A percentile compares a stretch with the other conserved stretches of the same genome.
Conservation (phyloP, 2,797 vertebrate species). For the Lepidocolaptes lacrymiger region DNA sequence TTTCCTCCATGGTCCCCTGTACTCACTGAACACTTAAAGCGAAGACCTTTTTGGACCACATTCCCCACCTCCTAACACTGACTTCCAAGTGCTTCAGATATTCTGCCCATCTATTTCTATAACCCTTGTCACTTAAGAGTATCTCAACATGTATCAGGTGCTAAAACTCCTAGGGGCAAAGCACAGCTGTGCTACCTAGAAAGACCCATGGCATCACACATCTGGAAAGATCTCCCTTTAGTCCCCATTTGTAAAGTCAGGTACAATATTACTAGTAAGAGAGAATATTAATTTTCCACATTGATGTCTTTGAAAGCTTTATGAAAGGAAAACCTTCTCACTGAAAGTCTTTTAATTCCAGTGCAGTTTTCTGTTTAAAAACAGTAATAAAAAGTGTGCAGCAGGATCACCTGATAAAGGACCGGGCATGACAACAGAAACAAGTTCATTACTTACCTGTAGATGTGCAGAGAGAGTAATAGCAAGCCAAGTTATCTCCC, state of each 20-base stretch:
- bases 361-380: not conserved
- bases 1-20: constrained; percentile 5
- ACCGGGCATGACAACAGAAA: not conserved
- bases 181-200: not conserved
- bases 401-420: not conserved
- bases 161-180: not conserved
- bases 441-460: constrained; percentile 74
- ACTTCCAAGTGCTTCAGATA: not conserved
- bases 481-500: constrained; percentile 72
- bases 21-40: not conserved
- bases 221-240: not conserved
- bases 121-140: not conserved
- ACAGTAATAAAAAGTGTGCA: not conserved
- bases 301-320: not conserved
- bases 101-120: not conserved
- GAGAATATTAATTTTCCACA: not conserved
- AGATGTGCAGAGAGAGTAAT: constrained; percentile 51
- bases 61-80: not conserved
- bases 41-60: not conserved
- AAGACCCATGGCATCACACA: not conserved
- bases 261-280: not conserved
- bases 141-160: not conserved
- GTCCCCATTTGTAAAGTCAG: not conserved
- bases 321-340: not conserved
- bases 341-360: not conserved